A percentile compares a stretch with the other conserved stretches of the same genome.
These are phyloP conservation scores for Thunnus thynnus DNA, from an alignment of 2,113 vertebrate genomes.

Conservation along the genomic window DNA sequence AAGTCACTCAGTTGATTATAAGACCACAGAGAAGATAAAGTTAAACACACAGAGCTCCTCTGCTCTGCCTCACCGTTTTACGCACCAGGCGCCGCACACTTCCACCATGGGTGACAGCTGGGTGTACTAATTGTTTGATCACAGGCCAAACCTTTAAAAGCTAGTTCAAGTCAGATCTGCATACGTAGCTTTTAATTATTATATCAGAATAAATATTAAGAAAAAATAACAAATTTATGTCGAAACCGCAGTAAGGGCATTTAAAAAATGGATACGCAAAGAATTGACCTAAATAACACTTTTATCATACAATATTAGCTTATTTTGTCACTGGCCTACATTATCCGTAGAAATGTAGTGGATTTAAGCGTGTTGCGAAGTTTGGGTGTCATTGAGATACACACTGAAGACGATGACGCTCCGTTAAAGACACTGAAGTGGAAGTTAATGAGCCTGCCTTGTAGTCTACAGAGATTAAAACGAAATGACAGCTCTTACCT, in stretches of 20 bases:
- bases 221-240: background rate
- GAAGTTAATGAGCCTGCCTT: fast-evolving
- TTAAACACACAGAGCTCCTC: background rate
- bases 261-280: background rate
- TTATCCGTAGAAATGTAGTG: background rate
- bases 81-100: constrained; percentile 20
- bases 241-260: background rate
- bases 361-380: background rate
- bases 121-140: constrained; percentile 28
- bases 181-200: background rate
- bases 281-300: background rate
- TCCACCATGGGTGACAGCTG: constrained; percentile 42
- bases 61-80: constrained; percentile 27
- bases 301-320: background rate
- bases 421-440: background rate
- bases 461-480: background rate
- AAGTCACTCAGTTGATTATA: background rate
- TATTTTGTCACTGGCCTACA: background rate
- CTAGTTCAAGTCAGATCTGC: background rate
- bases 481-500: constrained; percentile 87
- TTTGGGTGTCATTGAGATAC: constrained; percentile 15
- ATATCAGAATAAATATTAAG: background rate
- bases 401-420: background rate
- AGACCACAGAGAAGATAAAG: background rate
- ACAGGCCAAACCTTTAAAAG: background rate